Base-by-base conservation (phyloP, 1,140 invertebrate genomes). In the Paraescarpia echinospica region DNA sequence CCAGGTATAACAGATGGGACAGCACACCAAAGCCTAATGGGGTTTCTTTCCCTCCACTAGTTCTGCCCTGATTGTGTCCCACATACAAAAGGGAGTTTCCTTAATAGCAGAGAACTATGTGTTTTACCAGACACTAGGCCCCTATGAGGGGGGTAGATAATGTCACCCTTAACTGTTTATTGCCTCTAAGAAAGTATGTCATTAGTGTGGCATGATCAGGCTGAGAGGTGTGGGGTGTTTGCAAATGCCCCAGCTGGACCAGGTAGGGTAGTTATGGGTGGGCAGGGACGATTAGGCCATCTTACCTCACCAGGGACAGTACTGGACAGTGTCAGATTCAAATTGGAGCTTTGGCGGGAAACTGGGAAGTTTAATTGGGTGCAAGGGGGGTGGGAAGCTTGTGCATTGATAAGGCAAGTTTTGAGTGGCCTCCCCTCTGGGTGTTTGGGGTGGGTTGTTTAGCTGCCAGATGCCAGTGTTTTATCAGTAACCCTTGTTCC, bases 381-480 rank as follows among this genome's bases (percentile, higher is more conserved):
- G 59, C 59, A 77, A 77, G 59, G 59, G 59, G 59, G 0, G 59
- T 77, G 59, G 14, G 59, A 18, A 14, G 59, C 59, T 14, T 77
- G 14, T 77, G 59, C 59, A 77, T 22, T 77, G 59, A 77, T 77
- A 77, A 77, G 59, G 59, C 0, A 77, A 77, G 59, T 77, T 77
- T 77, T 77, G 12, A 77, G 59, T 77, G 59, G 59, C 14, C 59
- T 14, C 59, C 59, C 59, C 59, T 77, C 59, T 27, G 59, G 59
- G 59, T 77, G 59, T 77, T 77, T 77, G 59, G 9, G 59, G 59
- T 77, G 59, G 59, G 0, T 77, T 77, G 59, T 77, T 77, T 77
- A 77, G 59, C 59, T 77, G 59, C 59, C 59, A 77, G 59, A 77
- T 77, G 59, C 59, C 59, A 77, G 59, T 77, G 59, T 77, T 77